phyloP scores from a whole-genome alignment of 2,888 invertebrate species.

The Napeogenes inachia region DNA sequence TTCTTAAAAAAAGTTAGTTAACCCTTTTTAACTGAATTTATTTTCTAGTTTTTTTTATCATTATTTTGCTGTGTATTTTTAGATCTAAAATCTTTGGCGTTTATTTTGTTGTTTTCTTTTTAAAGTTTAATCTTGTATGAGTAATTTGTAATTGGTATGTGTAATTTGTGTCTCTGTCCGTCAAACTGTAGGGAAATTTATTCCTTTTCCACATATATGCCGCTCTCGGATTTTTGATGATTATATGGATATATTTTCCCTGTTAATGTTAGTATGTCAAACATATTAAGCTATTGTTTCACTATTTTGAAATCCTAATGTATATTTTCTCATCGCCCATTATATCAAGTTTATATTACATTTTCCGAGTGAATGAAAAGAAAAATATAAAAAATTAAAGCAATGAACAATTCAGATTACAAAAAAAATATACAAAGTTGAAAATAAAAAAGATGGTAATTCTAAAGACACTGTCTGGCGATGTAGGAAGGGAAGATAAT shows the following conservation, averaged over 20 bases:
- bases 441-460: slow-evolving; percentile 25
- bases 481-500: slow-evolving; percentile 56
- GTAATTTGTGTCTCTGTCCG: neutral
- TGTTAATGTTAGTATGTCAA: slow-evolving; percentile 16
- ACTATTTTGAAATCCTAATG: slow-evolving; percentile 4
- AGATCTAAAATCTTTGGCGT: too few relatives aligned
- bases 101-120: too few relatives aligned
- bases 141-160: too few relatives aligned
- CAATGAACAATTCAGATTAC: neutral
- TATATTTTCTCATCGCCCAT: too few relatives aligned
- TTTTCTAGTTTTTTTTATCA: too few relatives aligned
- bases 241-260: slow-evolving; percentile 16
- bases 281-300: slow-evolving; percentile 11
- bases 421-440: slow-evolving; percentile 18
- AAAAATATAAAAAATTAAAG: neutral
- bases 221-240: slow-evolving; percentile 12
- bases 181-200: slow-evolving; percentile 13
- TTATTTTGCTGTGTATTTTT: too few relatives aligned
- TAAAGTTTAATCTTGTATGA: too few relatives aligned
- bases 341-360: too few relatives aligned
- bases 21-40: too few relatives aligned
- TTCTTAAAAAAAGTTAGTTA: too few relatives aligned
- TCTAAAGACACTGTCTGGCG: slow-evolving; percentile 44
- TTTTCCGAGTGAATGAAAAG: too few relatives aligned
- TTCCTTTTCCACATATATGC: slow-evolving; percentile 18